Evolutionary conservation across 2,797 vertebrate species (phyloP), one percentile per base, ranked within the genome.

Genomic region (Silurus aristotelis): DNA sequence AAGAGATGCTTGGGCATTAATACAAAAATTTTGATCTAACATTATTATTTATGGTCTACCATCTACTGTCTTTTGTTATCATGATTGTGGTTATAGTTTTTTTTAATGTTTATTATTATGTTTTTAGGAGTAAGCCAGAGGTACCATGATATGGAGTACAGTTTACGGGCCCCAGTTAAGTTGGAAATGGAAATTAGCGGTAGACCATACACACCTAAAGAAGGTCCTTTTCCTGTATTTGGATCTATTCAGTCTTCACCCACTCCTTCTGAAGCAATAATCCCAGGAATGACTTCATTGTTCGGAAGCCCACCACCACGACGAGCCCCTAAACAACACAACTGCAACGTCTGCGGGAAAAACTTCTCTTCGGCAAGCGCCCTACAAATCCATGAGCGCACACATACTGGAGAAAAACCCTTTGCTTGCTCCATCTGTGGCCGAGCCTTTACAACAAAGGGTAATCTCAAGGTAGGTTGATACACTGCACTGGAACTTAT

Each of bases 351-450:
- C 0, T 99, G 98, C 8, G 97, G 97, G 90, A 99, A 99, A 95
- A 99, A 98, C 95, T 99, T 99, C 95, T 99, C 98, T 15, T 99
- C 98, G 17, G 98, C 97, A 93, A 99, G 98, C 83, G 98, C 98
- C 86, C 96, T 99, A 87, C 98, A 99, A 96, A 99, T 99, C 95
- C 98, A 99, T 5, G 97, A 98, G 92, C 97, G 98, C 89, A 99
- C 97, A 20, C 98, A 99, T 95, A 99, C 98, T 0, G 98, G 98
- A 87, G 98, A 99, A 96, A 99, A 99, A 92, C 98, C 98, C 0
- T 99, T 99, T 67, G 97, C 97, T 92, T 99, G 98, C 94, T 97
- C 97, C 90, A 95, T 99, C 94, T 99, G 98, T 72, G 97, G 97
- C 91, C 95, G 98, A 94, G 98, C 98, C 72, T 99, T 99, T 95